A percentile compares a stretch with the other conserved stretches of the same genome.
Conservation (phyloP, 2,888 invertebrate species). For the Archips xylosteana region DNA sequence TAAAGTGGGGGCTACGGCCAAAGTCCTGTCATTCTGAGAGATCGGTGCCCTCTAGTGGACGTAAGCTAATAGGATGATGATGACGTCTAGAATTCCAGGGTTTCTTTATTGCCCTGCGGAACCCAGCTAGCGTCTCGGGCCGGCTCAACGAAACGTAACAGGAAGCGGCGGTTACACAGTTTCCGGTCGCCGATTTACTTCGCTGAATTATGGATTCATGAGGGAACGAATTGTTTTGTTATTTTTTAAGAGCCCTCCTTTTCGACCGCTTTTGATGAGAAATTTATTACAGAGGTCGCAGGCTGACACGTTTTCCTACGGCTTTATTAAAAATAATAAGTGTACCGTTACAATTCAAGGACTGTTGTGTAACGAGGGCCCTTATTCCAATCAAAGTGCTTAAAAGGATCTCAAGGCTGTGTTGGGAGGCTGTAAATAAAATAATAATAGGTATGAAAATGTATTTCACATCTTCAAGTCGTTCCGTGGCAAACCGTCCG, state of each 20-base stretch:
- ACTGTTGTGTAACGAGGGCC: conserved; percentile 10
- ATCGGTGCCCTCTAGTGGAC: no score
- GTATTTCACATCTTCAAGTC: background rate
- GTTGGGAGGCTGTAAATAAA: background rate
- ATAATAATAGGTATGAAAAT: conserved; percentile 11
- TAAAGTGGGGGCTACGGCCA: no score
- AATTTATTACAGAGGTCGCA: conserved; percentile 38
- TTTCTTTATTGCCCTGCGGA: conserved; percentile 15
- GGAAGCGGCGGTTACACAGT: conserved; percentile 65
- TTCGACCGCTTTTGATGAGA: conserved; percentile 35
- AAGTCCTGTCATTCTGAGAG: no score
- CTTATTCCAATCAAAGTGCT: conserved; percentile 38
- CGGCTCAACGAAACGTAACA: conserved; percentile 57
- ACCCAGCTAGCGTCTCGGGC: conserved; percentile 49
- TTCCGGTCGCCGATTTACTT: conserved; percentile 62
- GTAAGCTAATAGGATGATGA: no score
- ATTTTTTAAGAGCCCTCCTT: conserved; percentile 52
- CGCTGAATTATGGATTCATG: conserved; percentile 62
- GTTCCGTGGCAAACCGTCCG: conserved; percentile 23
- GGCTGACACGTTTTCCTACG: conserved; percentile 19
- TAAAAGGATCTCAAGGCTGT: conserved; percentile 28
- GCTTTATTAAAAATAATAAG: conserved; percentile 41
- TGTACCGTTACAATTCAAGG: conserved; percentile 32
- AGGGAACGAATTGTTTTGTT: conserved; percentile 58
- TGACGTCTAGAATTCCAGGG: background rate